Evolutionary conservation across 2,113 vertebrate species (phyloP), one percentile per base, ranked within the genome.

Genomic region (Catagonus wagneri): DNA sequence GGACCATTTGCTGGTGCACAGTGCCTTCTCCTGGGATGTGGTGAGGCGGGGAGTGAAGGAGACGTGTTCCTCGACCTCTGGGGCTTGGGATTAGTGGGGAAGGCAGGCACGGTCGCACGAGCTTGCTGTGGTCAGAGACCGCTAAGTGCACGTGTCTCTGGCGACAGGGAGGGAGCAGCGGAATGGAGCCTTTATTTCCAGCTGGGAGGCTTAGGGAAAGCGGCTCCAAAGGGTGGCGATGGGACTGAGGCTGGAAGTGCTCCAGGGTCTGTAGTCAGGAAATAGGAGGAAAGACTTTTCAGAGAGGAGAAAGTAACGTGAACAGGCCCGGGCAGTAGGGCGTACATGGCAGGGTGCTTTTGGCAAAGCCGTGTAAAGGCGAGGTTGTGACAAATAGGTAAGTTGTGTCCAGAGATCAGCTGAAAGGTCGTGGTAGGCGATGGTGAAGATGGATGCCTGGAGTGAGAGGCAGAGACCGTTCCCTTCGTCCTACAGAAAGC

Each of bases 351-450:
- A 0, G 16, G 3, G 32, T 23, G 44, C 36, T 85, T 74, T 11
- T 25, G 23, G 50, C 29, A 54, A 56, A 89, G 34, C 19, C 23
- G 50, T 14, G 56, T 36, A 13, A 23, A 91, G 29, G 60, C 1
- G 19, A 0, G 16, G 61, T 16, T n/a, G 6, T 15, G 72, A 65
- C 17, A 13, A 20, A 12, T 12, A 32, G 3, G 32, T 16, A 3
- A 16, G 27, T 3, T 2, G 2, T 0, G 0, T 4, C 1, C 7
- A 4, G 22, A 20, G 12, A 7, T 9, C 7, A 58, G 2, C 1
- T 7, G 11, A 13, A 22, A 66, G 56, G 14, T 12, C 7, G 6
- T 7, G 27, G 29, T 1, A 25, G 56, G 2, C 0, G 4, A 0
- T 50, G 7, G 2, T 12, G 4, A 22, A n/a, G 65, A n/a, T 1